phyloP scores from a whole-genome alignment of 2,888 invertebrate species.

The Galeopsomyia nigrocyanea region DNA sequence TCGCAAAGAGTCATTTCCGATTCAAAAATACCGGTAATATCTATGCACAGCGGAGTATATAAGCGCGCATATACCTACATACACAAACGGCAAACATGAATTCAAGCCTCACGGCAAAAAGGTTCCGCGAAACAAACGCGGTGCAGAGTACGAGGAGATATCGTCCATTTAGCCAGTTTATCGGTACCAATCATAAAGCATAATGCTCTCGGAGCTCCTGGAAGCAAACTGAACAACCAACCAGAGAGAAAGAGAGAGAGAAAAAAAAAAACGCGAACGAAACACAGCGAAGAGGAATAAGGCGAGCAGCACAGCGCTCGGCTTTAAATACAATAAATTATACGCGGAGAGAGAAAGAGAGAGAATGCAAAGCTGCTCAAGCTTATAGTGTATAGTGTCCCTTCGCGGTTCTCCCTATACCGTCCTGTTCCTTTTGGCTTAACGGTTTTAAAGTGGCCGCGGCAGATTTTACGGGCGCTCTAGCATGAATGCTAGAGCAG shows the following conservation, averaged over 20 bases:
- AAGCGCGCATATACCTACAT: no score
- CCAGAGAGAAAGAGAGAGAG: no score
- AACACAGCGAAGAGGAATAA: not conserved
- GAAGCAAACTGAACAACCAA: no score
- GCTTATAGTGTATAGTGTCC: not conserved
- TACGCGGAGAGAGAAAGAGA: not conserved
- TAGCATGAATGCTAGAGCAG: constrained; percentile 9
- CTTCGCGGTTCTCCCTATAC: not conserved
- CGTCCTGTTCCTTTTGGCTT: constrained; percentile 1
- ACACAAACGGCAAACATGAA: no score
- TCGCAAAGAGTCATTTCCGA: no score
- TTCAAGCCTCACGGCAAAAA: no score
- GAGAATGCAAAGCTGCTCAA: constrained; percentile 7
- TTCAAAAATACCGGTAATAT: no score
- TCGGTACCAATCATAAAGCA: constrained; percentile 29
- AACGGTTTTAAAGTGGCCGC: constrained; percentile 33
- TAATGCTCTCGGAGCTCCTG: not conserved
- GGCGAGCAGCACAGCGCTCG: no score
- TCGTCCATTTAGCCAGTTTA: constrained; percentile 8
- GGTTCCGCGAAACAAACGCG: constrained; percentile 17
- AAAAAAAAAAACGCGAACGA: not conserved
- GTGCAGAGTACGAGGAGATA: not conserved
- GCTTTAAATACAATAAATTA: constrained; percentile 40
- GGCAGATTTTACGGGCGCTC: constrained; percentile 32
- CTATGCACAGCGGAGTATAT: no score